Conservation (phyloP, 2,113 vertebrate genomes). For the Cynoglossus semilaevis region DNA sequence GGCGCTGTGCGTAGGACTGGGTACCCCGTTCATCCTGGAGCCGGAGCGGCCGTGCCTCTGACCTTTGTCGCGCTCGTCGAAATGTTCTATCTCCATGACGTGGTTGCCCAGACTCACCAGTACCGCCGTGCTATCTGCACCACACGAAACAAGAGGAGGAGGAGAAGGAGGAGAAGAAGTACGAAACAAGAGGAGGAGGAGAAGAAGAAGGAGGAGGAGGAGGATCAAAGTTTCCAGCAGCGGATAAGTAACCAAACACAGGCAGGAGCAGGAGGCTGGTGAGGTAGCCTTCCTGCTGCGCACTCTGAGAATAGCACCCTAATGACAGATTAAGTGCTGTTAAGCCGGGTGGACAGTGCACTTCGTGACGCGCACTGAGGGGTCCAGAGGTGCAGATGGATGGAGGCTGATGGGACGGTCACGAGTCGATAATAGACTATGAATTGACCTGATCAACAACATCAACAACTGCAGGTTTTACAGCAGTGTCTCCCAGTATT, state of each 20-base stretch:
- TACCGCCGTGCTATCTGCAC: slow-evolving; percentile 57
- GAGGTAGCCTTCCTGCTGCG: not conserved
- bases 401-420: slow-evolving; percentile 28
- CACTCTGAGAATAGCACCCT: slow-evolving; percentile 72
- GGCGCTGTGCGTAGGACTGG: slow-evolving; percentile 94
- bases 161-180: not conserved
- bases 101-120: slow-evolving; percentile 76
- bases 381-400: slow-evolving; percentile 26
- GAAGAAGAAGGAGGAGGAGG: not conserved
- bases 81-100: slow-evolving; percentile 90
- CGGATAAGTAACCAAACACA: not conserved
- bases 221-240: slow-evolving; percentile 17
- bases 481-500: not conserved
- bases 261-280: slow-evolving; percentile 8
- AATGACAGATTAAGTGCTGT: slow-evolving; percentile 72
- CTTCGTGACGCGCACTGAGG: slow-evolving; percentile 41
- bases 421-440: slow-evolving; percentile 48
- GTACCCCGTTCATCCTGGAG: slow-evolving; percentile 87
- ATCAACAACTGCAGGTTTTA: not conserved
- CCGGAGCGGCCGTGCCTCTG: slow-evolving; percentile 83
- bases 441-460: not conserved
- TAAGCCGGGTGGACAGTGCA: slow-evolving; percentile 56
- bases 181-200: not conserved
- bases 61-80: slow-evolving; percentile 92
- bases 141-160: not conserved